These are phyloP conservation scores for Mimachlamys varia DNA, from an alignment of 2,888 invertebrate species.

Conservation along the genomic window DNA sequence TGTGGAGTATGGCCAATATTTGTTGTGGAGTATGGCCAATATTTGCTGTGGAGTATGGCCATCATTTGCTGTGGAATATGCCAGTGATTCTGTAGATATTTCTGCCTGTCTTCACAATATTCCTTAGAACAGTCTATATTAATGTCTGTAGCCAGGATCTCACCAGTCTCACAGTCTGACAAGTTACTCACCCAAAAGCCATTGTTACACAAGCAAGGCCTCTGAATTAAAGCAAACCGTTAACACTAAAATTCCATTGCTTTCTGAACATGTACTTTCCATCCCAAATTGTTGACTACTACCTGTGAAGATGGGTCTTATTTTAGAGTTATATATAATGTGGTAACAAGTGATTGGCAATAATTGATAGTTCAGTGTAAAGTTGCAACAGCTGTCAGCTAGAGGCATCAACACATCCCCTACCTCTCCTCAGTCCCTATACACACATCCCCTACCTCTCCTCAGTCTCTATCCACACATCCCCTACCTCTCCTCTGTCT, in stretches of 20 bases:
- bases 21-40: too few relatives aligned
- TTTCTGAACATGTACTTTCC: not conserved
- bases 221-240: not conserved
- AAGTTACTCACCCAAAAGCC: not conserved
- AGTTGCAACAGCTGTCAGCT: slow-evolving; percentile 14
- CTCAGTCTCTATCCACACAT: not conserved
- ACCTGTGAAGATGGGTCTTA: not conserved
- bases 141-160: not conserved
- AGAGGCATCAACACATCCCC: not conserved
- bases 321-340: not conserved
- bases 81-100: not conserved
- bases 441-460: not conserved
- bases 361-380: not conserved
- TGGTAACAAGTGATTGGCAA: not conserved
- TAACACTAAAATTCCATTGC: not conserved
- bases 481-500: not conserved
- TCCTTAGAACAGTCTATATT: not conserved
- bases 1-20: too few relatives aligned
- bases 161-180: not conserved
- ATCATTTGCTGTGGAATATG: not conserved
- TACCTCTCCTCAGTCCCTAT: not conserved
- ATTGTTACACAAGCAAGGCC: not conserved
- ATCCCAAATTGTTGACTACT: not conserved
- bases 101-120: not conserved
- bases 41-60: too few relatives aligned